Base-by-base conservation (phyloP, 2,797 vertebrate genomes). In the Sebastes aleutianus region DNA sequence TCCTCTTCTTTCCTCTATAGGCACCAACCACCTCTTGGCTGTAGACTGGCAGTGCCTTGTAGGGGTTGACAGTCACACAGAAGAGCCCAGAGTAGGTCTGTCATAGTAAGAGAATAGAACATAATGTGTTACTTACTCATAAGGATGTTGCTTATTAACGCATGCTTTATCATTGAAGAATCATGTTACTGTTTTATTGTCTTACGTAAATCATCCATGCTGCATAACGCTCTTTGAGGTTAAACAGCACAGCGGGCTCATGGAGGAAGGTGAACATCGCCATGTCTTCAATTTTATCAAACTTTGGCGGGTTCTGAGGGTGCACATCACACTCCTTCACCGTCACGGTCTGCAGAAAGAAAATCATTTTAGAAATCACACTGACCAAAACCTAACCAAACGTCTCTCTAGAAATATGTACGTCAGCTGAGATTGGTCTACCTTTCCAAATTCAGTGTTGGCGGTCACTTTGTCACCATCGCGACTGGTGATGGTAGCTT, bases 231-330 rank as follows among this genome's bases (percentile, higher is more conserved):
- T 98, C 97, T 95, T 98, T 98, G 88, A 98, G 97, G 89, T 98
- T 98, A 91, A 95, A 97, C 88, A 98, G 95, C 89, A 98, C 97
- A 0, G 97, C 96, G 0, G 97, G 97, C 72, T 98, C 97, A 0
- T 97, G 96, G 59, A 98, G 96, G 85, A 97, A 97, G 26, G 97
- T 98, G 88, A 97, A 73, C 97, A 98, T 98, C 4, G 96, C 97
- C 97, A 98, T 97, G 95, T 98, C 97, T 86, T 98, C 97, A 12
- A 97, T 97, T 94, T 97, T 97, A 94, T 98, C 97, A 6, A 97
- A 97, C 92, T 98, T 98, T 75, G 97, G 97, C 0, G 87, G 87
- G 57, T 88, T 90, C 43, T 90, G 89, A 85, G 97, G 96, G 85
- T 96, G 95, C 18, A 97, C 61, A 24, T 95, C 95, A 3, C 90